Evolutionary conservation across 1,140 invertebrate species (phyloP).

Genomic region (Trichonephila clavata): DNA sequence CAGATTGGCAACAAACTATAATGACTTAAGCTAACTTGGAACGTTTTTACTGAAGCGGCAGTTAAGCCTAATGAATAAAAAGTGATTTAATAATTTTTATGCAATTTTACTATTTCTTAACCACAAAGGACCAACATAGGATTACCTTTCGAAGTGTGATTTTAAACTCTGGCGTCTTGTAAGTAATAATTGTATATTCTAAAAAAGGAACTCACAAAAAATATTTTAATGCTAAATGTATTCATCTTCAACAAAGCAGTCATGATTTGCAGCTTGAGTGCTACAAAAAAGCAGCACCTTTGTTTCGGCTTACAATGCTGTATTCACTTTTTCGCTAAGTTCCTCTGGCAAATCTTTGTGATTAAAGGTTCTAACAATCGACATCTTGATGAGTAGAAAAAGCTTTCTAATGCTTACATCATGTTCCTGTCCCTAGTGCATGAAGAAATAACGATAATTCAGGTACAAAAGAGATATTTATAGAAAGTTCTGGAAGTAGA

Average conservation of each 20-base stretch:
- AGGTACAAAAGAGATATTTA: background rate
- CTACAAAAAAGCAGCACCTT: background rate
- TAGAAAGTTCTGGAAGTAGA: background rate
- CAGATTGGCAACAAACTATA: no score
- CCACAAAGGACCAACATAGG: no score
- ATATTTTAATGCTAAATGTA: background rate
- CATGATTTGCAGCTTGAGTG: constrained; percentile 5
- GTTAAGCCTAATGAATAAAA: no score
- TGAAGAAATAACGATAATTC: background rate
- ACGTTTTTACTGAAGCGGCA: no score
- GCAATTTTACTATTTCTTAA: no score
- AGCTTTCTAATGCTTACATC: background rate
- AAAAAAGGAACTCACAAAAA: background rate
- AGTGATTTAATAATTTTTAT: no score
- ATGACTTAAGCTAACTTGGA: no score
- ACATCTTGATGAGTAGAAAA: background rate
- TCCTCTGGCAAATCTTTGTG: background rate
- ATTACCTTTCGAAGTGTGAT: no score
- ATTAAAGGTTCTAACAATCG: background rate
- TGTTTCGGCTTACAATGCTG: background rate
- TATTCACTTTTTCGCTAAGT: constrained; percentile 10
- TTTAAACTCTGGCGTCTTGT: no score
- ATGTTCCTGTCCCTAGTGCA: background rate
- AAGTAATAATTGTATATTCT: background rate
- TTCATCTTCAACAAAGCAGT: background rate